Evolutionary conservation across 2,888 invertebrate genomes (phyloP).

Genomic region (Metalampra italica): DNA sequence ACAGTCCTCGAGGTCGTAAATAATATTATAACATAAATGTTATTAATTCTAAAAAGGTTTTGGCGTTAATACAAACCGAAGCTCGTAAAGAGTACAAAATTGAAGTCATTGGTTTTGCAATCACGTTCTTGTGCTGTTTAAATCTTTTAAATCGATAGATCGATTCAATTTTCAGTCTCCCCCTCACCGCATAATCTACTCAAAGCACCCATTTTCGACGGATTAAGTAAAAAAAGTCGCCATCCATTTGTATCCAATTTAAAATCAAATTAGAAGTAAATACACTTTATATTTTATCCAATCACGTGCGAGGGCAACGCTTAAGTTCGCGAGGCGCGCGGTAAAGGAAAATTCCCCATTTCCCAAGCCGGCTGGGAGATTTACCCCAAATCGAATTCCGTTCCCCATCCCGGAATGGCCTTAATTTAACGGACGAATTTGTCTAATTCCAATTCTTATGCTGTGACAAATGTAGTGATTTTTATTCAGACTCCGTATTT

Average conservation of each 20-base stretch:
- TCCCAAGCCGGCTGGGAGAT: constrained; percentile 55
- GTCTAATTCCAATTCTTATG: constrained; percentile 76
- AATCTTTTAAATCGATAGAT: constrained; percentile 24
- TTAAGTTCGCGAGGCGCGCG: constrained; percentile 43
- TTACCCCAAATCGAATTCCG: constrained; percentile 73
- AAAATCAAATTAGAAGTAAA: constrained; percentile 74
- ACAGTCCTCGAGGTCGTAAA: too few species aligned
- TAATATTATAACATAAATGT: too few species aligned
- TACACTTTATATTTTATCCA: constrained; percentile 67
- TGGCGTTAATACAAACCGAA: too few species aligned
- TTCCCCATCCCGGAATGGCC: constrained; percentile 59
- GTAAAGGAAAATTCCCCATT: constrained; percentile 53
- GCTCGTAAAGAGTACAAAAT: neutral
- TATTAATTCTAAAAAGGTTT: too few species aligned
- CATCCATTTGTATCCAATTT: constrained; percentile 72
- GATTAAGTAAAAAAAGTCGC: constrained; percentile 52
- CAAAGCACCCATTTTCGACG: constrained; percentile 34
- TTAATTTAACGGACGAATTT: constrained; percentile 77
- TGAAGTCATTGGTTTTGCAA: neutral
- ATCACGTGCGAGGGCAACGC: constrained; percentile 56
- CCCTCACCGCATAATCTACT: constrained; percentile 52
- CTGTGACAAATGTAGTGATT: constrained; percentile 75
- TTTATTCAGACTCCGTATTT: constrained; percentile 57
- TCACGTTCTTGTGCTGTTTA: neutral
- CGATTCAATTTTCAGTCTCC: constrained; percentile 52